A percentile compares a stretch with the other conserved stretches of the same genome.
Evolutionary conservation across 2,113 vertebrate genomes (phyloP).

Genomic region (Dasyurus viverrinus): DNA sequence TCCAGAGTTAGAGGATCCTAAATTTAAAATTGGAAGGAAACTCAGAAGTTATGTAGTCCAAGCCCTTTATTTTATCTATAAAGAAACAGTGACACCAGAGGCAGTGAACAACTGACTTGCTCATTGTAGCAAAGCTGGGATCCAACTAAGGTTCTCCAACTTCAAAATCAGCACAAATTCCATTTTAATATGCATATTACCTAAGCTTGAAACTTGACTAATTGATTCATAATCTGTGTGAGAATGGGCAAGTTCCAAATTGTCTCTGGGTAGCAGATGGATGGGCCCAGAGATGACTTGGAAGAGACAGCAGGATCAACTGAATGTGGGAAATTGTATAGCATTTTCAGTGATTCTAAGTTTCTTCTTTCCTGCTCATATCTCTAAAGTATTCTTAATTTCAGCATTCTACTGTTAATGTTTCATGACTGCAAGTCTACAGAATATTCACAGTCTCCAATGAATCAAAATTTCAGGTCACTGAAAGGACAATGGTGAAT

Average conservation of each 20-base stretch:
- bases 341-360: not conserved
- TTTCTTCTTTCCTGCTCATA: not conserved
- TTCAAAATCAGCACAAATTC: not conserved
- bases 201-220: not conserved
- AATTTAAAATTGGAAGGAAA: not conserved
- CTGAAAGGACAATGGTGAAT: not conserved
- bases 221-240: not conserved
- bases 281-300: not conserved
- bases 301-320: not conserved
- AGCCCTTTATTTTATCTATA: not conserved
- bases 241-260: not conserved
- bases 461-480: not conserved
- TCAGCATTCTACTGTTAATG: not conserved
- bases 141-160: not conserved
- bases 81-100: not conserved
- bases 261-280: not conserved
- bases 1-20: not conserved
- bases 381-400: not conserved
- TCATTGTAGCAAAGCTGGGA: not conserved
- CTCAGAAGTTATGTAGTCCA: not conserved
- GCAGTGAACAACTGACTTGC: not conserved
- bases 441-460: not conserved
- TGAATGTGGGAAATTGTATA: not conserved
- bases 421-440: not conserved
- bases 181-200: not conserved